Conservation (phyloP, 1,140 invertebrate species). For the Phortica variegata region DNA sequence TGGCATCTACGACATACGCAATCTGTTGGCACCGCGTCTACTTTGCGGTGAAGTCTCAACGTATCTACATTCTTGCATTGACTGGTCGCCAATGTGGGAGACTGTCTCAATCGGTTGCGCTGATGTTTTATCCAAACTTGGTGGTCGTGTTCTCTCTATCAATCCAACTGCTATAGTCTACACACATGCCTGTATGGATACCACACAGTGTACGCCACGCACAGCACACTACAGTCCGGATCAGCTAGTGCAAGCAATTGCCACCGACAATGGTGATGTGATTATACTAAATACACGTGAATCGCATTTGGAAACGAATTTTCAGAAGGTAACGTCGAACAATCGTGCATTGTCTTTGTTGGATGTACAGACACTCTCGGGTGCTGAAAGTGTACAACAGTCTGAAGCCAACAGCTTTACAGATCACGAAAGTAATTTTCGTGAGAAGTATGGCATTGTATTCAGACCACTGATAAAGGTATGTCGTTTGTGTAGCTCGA, state of each 20-base stretch:
- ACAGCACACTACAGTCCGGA: slow-evolving; percentile 26
- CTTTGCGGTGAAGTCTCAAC: slow-evolving; percentile 21
- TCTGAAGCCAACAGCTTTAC: not conserved
- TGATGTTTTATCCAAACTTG: slow-evolving; percentile 20
- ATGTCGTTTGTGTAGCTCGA: too few species aligned
- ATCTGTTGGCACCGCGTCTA: slow-evolving; percentile 22
- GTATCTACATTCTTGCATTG: slow-evolving; percentile 17
- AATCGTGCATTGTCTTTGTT: slow-evolving; percentile 10
- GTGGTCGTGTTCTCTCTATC: slow-evolving; percentile 4
- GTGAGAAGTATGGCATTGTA: slow-evolving; percentile 33
- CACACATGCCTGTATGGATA: slow-evolving; percentile 24
- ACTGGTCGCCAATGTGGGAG: slow-evolving; percentile 43
- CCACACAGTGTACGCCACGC: slow-evolving; percentile 13
- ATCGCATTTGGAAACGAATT: slow-evolving; percentile 14
- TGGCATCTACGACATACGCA: slow-evolving; percentile 34
- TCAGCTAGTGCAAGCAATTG: slow-evolving; percentile 9
- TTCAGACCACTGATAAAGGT: slow-evolving; percentile 21
- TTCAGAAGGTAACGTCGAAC: slow-evolving; percentile 4
- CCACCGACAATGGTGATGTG: slow-evolving; percentile 38
- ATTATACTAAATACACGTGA: slow-evolving; percentile 23
- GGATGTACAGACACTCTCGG: slow-evolving; percentile 18
- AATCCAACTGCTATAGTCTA: slow-evolving; percentile 25
- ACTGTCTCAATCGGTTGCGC: slow-evolving; percentile 17
- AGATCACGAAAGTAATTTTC: slow-evolving; percentile 16
- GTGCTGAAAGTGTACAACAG: not conserved